Percentiles rank a stretch among this genome's conserved stretches.
phyloP scores from a whole-genome alignment of 2,113 vertebrate genomes.

The Jacana jacana region DNA sequence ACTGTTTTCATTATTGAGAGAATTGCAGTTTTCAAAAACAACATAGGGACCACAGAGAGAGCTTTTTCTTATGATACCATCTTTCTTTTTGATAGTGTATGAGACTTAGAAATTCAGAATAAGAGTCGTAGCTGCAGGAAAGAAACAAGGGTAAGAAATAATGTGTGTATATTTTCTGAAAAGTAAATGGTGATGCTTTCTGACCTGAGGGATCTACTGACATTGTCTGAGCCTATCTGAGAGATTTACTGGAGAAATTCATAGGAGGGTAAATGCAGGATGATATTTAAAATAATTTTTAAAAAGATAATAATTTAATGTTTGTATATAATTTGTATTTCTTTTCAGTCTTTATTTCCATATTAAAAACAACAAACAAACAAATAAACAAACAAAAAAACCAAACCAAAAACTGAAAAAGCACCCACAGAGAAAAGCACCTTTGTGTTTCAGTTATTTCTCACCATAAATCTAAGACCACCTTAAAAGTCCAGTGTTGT shows the following conservation, averaged over 20 bases:
- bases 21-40: background rate
- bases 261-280: background rate
- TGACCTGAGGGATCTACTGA: background rate
- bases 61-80: background rate
- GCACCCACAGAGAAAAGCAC: background rate
- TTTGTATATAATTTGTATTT: background rate
- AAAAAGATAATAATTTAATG: background rate
- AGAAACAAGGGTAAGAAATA: background rate
- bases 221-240: background rate
- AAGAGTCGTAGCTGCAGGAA: background rate
- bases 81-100: background rate
- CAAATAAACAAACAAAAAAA: background rate
- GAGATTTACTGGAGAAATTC: background rate
- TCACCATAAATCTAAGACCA: background rate
- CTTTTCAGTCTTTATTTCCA: background rate
- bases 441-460: background rate
- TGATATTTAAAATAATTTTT: background rate
- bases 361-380: background rate
- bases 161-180: background rate
- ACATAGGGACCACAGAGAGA: background rate
- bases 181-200: background rate
- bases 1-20: background rate
- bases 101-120: background rate
- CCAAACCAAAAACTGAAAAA: background rate
- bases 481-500: background rate